Conservation (phyloP, 2,113 vertebrate species). For the Ceuthmochares aereus region DNA sequence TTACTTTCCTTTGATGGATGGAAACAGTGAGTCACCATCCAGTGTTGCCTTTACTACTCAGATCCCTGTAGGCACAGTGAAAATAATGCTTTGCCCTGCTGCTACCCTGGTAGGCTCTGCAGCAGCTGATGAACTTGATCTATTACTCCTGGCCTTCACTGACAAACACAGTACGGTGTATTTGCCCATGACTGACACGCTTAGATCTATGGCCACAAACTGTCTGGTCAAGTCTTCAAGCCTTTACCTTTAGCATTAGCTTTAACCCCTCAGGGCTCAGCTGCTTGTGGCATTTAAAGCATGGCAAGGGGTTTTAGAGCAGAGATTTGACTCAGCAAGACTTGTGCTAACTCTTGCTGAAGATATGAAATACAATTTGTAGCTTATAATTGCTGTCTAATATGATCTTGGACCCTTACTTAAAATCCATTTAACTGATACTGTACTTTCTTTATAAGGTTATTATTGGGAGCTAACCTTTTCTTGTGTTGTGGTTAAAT, state of each 20-base stretch:
- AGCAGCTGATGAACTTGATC: background rate
- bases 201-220: background rate
- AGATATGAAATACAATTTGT: slow-evolving; percentile 61
- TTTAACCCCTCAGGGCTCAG: slow-evolving; percentile 47
- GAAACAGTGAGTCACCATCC: background rate
- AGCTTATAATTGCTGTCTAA: slow-evolving; percentile 54
- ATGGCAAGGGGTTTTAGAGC: slow-evolving; percentile 33
- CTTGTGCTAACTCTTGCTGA: slow-evolving; percentile 49
- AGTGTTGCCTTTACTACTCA: background rate
- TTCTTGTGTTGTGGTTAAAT: slow-evolving; percentile 63
- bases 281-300: slow-evolving; percentile 6
- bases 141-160: background rate
- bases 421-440: slow-evolving; percentile 66
- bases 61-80: background rate
- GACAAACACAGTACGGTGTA: fast-evolving
- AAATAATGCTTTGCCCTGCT: background rate
- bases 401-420: slow-evolving; percentile 66
- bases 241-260: slow-evolving; percentile 35
- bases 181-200: background rate
- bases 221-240: background rate
- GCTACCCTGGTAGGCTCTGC: background rate
- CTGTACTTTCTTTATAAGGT: slow-evolving; percentile 57
- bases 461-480: slow-evolving; percentile 58
- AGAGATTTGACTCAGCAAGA: slow-evolving; percentile 50
- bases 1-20: background rate